Percentiles rank a stretch among this genome's conserved stretches.
Conservation (phyloP, 1,140 invertebrate species). For the Gonatopus flavifemur region DNA sequence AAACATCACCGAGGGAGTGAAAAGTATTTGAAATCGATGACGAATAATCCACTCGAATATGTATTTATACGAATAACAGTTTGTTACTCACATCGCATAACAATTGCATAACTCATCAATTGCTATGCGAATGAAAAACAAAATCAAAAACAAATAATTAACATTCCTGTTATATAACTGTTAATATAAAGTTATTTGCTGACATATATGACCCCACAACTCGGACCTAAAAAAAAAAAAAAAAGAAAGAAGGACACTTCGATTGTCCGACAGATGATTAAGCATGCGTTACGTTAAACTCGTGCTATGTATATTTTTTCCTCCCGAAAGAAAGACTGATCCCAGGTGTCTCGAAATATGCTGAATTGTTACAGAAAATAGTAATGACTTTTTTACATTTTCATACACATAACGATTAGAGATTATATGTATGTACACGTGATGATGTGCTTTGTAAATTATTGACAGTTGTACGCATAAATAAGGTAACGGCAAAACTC, state of each 20-base stretch:
- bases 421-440: constrained; percentile 6
- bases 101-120: no score
- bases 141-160: constrained; percentile 9
- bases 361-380: constrained; percentile 18
- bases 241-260: background rate
- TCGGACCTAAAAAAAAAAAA: background rate
- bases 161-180: constrained; percentile 17
- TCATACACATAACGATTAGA: constrained; percentile 8
- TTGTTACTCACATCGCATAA: no score
- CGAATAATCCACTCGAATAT: no score
- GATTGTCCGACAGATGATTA: background rate
- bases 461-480: background rate
- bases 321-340: constrained; percentile 32
- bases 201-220: background rate
- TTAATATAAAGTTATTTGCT: background rate
- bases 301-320: constrained; percentile 18
- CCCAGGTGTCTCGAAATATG: constrained; percentile 22
- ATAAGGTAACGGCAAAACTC: background rate
- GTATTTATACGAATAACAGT: no score
- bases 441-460: constrained; percentile 14
- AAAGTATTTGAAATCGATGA: no score
- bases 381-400: constrained; percentile 24
- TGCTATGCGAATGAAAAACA: no score
- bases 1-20: no score
- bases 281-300: constrained; percentile 18